phyloP scores from a whole-genome alignment of 1,140 invertebrate species.

The Nasonia longicornis region DNA sequence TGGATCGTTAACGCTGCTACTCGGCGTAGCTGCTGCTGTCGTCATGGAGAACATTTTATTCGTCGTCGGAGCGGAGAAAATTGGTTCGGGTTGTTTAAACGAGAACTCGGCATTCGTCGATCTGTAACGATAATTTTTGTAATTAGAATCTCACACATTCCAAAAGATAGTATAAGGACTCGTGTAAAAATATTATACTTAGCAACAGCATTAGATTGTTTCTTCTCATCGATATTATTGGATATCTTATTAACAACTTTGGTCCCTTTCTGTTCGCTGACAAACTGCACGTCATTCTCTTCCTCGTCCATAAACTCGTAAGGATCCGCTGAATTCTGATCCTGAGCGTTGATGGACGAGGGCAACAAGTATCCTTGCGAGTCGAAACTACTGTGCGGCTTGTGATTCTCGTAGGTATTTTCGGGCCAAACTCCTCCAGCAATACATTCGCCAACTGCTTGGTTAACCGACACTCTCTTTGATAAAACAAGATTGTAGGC shows the following conservation, averaged over 20 bases:
- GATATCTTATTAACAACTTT: not conserved
- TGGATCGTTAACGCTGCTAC: not conserved
- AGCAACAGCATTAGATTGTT: not conserved
- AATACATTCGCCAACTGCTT: slow-evolving; percentile 75
- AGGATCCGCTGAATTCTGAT: slow-evolving; percentile 62
- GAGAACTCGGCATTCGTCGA: not conserved
- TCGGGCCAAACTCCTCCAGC: slow-evolving; percentile 72
- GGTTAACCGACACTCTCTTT: slow-evolving; percentile 67
- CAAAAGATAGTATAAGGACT: not conserved
- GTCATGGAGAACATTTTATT: not conserved
- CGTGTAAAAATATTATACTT: slow-evolving; percentile 7
- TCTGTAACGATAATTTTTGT: not conserved
- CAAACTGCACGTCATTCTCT: not conserved
- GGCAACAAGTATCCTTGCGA: slow-evolving; percentile 71
- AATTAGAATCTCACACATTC: not conserved
- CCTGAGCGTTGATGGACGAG: slow-evolving; percentile 70
- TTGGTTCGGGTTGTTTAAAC: not conserved
- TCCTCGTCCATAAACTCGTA: slow-evolving; percentile 25
- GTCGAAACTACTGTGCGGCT: slow-evolving; percentile 78
- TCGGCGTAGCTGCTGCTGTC: not conserved
- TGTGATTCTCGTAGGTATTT: slow-evolving; percentile 68
- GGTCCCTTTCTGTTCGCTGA: not conserved
- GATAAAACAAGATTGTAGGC: slow-evolving; percentile 76
- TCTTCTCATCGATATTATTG: not conserved
- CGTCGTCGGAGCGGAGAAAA: not conserved